These are phyloP conservation scores for Hydrotaea cyrtoneurina DNA, from an alignment of 2,888 invertebrate species.

Conservation along the genomic window DNA sequence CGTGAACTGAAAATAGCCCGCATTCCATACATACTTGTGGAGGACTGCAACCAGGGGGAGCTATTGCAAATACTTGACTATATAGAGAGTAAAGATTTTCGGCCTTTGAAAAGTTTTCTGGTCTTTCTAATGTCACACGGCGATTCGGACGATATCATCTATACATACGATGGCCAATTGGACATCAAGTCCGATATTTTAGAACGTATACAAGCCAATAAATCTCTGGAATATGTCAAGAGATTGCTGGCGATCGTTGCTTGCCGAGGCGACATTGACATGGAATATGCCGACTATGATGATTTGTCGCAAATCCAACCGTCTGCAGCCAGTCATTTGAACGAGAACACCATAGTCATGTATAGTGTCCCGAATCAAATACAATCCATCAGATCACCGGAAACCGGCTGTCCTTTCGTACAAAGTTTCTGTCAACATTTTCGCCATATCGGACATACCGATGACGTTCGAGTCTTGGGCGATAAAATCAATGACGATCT, in stretches of 20 bases:
- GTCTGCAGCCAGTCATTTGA: not conserved
- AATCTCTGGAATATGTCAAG: not conserved
- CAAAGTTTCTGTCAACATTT: conserved; percentile 11
- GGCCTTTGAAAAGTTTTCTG: conserved; percentile 2
- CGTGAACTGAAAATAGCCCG: conserved; percentile 11
- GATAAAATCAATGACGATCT: not conserved
- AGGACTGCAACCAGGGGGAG: not conserved
- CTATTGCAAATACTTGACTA: conserved; percentile 3
- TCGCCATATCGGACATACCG: not conserved
- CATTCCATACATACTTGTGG: conserved; percentile 5
- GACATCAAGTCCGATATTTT: not conserved
- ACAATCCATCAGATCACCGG: not conserved
- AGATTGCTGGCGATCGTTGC: not conserved
- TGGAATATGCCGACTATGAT: not conserved
- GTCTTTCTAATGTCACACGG: conserved; percentile 34
- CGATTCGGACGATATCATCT: not conserved
- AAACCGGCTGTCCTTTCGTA: conserved; percentile 1
- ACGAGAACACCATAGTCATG: not conserved
- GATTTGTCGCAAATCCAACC: not conserved
- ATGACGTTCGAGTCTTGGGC: not conserved
- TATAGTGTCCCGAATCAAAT: not conserved
- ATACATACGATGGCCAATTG: conserved; percentile 14
- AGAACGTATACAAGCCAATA: not conserved
- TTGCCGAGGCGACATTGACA: conserved; percentile 12
- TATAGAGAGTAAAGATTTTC: not conserved